phyloP scores from a whole-genome alignment of 1,140 invertebrate genomes.

The Drosophila hydei region DNA sequence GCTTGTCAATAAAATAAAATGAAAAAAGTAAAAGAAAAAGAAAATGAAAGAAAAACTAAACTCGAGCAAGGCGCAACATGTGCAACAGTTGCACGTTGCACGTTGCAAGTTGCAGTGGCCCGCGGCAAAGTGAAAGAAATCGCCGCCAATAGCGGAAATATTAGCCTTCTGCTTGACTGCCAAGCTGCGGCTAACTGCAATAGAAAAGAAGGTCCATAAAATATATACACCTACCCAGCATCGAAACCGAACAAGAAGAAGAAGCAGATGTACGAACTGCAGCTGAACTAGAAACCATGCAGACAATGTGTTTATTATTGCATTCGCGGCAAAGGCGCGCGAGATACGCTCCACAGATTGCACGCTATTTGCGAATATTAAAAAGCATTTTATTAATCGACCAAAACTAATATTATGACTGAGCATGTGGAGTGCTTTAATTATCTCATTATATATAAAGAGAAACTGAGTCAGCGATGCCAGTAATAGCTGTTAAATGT shows the following conservation, averaged over 20 bases:
- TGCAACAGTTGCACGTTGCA: constrained; percentile 42
- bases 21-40: constrained; percentile 36
- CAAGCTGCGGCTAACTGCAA: constrained; percentile 37
- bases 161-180: constrained; percentile 62
- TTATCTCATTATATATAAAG: background rate
- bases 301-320: constrained; percentile 79
- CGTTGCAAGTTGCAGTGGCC: constrained; percentile 70
- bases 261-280: constrained; percentile 3
- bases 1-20: constrained; percentile 66
- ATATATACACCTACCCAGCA: background rate
- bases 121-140: constrained; percentile 78
- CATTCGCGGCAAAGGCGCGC: constrained; percentile 22
- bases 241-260: background rate
- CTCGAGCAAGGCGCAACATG: constrained; percentile 57
- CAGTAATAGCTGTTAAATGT: too few relatives aligned
- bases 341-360: constrained; percentile 18
- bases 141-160: constrained; percentile 77
- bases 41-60: constrained; percentile 15
- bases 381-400: constrained; percentile 28
- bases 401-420: constrained; percentile 31
- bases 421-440: constrained; percentile 2
- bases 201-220: constrained; percentile 43
- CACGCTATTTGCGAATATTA: constrained; percentile 31
- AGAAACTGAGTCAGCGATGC: background rate
- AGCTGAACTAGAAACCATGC: constrained; percentile 15